These are phyloP conservation scores for Pygmarrhopalites habei DNA, from an alignment of 1,140 invertebrate genomes.

Conservation along the genomic window DNA sequence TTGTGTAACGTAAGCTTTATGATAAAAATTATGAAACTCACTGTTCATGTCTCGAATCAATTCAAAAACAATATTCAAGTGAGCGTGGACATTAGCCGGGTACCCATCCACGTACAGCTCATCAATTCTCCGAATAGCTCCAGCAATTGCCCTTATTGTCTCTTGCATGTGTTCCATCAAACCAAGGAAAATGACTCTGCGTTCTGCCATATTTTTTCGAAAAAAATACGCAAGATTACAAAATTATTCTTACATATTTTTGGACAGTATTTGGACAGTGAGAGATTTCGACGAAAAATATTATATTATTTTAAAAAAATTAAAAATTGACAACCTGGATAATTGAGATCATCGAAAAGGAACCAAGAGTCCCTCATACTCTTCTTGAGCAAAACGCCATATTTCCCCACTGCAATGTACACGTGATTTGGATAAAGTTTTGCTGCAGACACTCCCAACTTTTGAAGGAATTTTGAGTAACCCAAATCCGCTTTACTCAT, in stretches of 20 bases:
- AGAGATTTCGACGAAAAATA: no score
- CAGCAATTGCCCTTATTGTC: neutral
- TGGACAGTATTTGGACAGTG: no score
- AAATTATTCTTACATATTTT: no score
- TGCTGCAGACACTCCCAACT: conserved; percentile 1
- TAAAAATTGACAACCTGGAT: no score
- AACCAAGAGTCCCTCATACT: conserved; percentile 1
- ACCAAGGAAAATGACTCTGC: conserved; percentile 1
- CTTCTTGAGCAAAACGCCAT: conserved; percentile 7
- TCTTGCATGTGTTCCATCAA: conserved; percentile 13
- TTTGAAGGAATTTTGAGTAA: neutral
- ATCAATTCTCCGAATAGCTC: neutral
- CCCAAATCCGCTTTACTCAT: neutral
- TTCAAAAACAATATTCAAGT: conserved; percentile 1
- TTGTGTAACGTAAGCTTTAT: no score
- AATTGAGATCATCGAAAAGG: neutral
- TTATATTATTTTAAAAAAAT: no score
- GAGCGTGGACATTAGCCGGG: conserved; percentile 1
- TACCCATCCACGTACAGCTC: neutral
- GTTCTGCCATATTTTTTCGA: no score
- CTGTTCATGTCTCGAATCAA: neutral
- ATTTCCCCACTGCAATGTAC: conserved; percentile 5
- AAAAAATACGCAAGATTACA: no score
- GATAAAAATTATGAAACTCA: no score
- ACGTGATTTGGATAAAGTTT: conserved; percentile 9